These are phyloP conservation scores for Drosophila nasuta DNA, from an alignment of 1,140 invertebrate species.

Conservation along the genomic window DNA sequence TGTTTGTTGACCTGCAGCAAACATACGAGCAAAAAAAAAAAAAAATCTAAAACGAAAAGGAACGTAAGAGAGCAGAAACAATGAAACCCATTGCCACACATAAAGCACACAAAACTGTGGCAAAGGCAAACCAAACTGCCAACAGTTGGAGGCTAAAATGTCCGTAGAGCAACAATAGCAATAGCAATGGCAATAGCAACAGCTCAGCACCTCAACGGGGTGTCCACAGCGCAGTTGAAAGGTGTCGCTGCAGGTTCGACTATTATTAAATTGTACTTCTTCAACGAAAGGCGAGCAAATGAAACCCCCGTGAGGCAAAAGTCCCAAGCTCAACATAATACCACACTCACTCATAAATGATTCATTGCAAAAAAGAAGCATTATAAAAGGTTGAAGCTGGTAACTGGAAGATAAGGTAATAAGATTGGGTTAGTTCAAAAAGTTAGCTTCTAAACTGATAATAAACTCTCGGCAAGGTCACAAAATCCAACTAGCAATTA, in stretches of 20 bases:
- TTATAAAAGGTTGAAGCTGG: neutral
- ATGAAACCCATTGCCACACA: conserved; percentile 32
- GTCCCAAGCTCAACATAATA: too few species aligned
- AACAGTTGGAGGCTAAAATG: conserved; percentile 13
- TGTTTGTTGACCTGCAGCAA: conserved; percentile 43
- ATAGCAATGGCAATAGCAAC: neutral
- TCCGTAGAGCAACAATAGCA: neutral
- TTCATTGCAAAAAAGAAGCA: neutral
- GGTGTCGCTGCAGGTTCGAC: conserved; percentile 18
- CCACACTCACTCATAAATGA: neutral
- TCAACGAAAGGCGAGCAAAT: neutral
- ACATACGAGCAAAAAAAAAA: conserved; percentile 16
- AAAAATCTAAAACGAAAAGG: neutral
- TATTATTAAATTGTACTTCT: conserved; percentile 18
- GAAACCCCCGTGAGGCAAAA: neutral
- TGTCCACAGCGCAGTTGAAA: neutral
- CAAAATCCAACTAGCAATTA: conserved; percentile 46
- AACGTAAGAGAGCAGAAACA: conserved; percentile 8
- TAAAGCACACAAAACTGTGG: conserved; percentile 26
- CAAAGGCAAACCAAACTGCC: neutral
- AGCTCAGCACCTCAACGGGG: conserved; percentile 11
- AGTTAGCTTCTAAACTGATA: neutral
- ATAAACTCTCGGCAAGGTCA: neutral
- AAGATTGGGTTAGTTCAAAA: neutral
- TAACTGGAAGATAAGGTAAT: neutral